Evolutionary conservation across 2,888 invertebrate genomes (phyloP), one percentile per base, ranked within the genome.

Genomic region (Nycteola revayana): DNA sequence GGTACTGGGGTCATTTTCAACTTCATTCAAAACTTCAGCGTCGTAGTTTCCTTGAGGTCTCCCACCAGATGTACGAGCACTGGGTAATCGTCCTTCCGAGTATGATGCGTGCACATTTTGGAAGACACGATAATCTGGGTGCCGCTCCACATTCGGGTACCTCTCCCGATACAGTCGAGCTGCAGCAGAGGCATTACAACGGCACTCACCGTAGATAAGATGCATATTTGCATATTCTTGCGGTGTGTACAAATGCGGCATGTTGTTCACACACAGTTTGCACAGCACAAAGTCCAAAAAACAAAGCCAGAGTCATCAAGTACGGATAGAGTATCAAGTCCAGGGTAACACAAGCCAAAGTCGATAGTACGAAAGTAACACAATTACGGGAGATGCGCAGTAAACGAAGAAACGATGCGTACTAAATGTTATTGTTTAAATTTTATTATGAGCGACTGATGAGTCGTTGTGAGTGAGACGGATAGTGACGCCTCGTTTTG

Each of bases 111-210:
- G n/a, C n/a, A n/a, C n/a, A n/a, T 41, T 46, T 7, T 23, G 25
- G 26, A 53, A 49, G 5, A 53, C 49, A n/a, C n/a, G n/a, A n/a
- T n/a, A 36, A 38, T 49, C 47, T 7, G 49, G 49, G 22, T 47
- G 36, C 9, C 42, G 41, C 11, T 11, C 9, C 18, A 25, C 42
- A 28, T 49, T 51, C 27, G 49, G 46, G 33, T 51, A 58, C 25
- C 46, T 57, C 39, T 47, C 50, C 3, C 43, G 46, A 49, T 52
- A 52, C 14, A 47, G 28, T 46, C 42, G 32, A 24, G 43, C 44
- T 25, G 53, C 51, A 9, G 42, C 48, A 34, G 6, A 17, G 5
- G 39, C 32, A 25, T 47, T 49, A 11, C 43, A 38, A n/a, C 31
- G 5, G 41, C 42, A 44, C 32, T 49, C 46, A 8, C 49, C 52